Evolutionary conservation across 2,797 vertebrate species (phyloP).

Genomic region (Odontamblyopus lacepedii): DNA sequence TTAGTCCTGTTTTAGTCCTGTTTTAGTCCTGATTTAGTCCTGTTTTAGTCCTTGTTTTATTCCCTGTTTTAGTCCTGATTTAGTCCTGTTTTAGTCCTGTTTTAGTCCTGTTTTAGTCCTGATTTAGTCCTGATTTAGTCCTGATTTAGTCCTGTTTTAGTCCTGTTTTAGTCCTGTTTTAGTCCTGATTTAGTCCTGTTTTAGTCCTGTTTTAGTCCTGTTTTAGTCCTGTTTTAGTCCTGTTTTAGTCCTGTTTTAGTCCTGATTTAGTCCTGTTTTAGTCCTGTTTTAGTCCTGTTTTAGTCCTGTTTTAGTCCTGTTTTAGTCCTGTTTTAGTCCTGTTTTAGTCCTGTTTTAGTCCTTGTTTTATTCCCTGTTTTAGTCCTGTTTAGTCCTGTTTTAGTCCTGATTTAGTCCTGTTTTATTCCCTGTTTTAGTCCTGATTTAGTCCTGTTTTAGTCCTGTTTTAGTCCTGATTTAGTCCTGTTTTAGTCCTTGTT

Average conservation of each 20-base stretch:
- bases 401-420: neutral
- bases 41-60: neutral
- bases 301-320: neutral
- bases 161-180: neutral
- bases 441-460: neutral
- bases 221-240: neutral
- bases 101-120: neutral
- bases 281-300: neutral
- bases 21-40: neutral
- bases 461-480: neutral
- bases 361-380: neutral
- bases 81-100: neutral
- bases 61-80: no score
- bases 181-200: neutral
- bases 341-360: neutral
- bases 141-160: conserved; percentile 12
- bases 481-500: neutral
- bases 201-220: neutral
- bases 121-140: neutral
- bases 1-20: neutral
- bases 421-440: no score
- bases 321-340: neutral
- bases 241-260: neutral
- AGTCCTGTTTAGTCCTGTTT: neutral
- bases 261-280: neutral